Evolutionary conservation across 1,140 invertebrate species (phyloP).

Genomic region (Papilio polytes): DNA sequence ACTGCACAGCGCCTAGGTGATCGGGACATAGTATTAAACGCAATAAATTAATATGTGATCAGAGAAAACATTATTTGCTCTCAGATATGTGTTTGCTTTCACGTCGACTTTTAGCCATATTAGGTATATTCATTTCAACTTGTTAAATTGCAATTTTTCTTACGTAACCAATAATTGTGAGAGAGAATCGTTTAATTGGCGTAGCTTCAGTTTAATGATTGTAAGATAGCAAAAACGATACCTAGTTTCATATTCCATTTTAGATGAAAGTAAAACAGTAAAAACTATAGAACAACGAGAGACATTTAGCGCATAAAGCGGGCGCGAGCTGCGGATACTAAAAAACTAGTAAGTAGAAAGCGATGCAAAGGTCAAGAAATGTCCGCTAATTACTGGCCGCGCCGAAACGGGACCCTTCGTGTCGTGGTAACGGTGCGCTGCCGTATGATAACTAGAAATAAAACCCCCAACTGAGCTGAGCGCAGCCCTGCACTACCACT

Average conservation of each 20-base stretch:
- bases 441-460: conserved; percentile 14
- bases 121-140: not conserved
- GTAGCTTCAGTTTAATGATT: not conserved
- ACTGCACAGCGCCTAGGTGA: too few relatives aligned
- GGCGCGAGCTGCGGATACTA: not conserved
- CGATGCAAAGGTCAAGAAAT: conserved; percentile 39
- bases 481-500: not conserved
- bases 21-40: too few relatives aligned
- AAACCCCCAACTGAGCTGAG: not conserved
- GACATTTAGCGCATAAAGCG: conserved; percentile 33
- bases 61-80: not conserved
- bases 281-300: not conserved
- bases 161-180: not conserved
- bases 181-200: not conserved
- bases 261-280: not conserved
- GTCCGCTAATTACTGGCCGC: conserved; percentile 32
- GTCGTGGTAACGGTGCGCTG: not conserved
- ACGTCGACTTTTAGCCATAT: not conserved
- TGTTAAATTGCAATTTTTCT: not conserved
- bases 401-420: conserved; percentile 23
- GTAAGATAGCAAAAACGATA: not conserved
- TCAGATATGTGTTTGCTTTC: not conserved
- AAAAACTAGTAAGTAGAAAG: conserved; percentile 26
- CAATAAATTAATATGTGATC: not conserved
- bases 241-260: not conserved